phyloP scores from a whole-genome alignment of 2,888 invertebrate species.

The Temnothorax ravouxi region DNA sequence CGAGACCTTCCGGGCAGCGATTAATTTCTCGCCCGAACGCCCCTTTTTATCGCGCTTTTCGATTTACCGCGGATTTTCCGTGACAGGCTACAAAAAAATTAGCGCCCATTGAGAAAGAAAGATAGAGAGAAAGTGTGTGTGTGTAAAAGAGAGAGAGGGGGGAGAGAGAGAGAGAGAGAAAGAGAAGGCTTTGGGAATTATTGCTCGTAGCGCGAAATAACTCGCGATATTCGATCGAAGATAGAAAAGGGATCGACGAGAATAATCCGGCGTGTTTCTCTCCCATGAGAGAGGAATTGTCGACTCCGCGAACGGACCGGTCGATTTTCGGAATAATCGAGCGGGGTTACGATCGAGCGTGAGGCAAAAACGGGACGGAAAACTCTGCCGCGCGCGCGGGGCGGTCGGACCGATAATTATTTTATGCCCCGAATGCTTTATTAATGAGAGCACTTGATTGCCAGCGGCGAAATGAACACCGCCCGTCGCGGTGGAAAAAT shows the following conservation, averaged over 20 bases:
- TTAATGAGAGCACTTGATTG: conserved; percentile 49
- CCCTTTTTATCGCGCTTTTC: conserved; percentile 63
- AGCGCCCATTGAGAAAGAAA: conserved; percentile 26
- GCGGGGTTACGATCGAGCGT: background rate
- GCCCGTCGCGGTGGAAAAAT: conserved; percentile 20
- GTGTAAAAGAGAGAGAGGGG: background rate
- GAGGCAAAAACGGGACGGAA: conserved; percentile 1
- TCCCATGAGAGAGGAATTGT: background rate
- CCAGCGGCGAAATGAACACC: conserved; percentile 21
- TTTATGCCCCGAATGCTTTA: conserved; percentile 52
- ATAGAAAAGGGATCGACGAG: background rate
- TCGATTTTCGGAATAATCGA: conserved; percentile 12
- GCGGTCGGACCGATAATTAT: conserved; percentile 14
- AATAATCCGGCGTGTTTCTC: background rate
- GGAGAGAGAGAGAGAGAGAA: background rate
- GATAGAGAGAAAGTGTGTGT: background rate
- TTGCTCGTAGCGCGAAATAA: conserved; percentile 7
- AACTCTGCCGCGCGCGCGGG: background rate
- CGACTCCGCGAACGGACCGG: background rate
- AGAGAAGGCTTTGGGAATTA: background rate
- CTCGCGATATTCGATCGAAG: background rate
- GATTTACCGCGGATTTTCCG: conserved; percentile 54
- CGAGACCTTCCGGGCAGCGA: conserved; percentile 50
- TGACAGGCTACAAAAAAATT: conserved; percentile 34
- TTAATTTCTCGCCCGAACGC: conserved; percentile 70